Conservation (phyloP, 2,888 invertebrate species). For the Willowsia nigromaculata region DNA sequence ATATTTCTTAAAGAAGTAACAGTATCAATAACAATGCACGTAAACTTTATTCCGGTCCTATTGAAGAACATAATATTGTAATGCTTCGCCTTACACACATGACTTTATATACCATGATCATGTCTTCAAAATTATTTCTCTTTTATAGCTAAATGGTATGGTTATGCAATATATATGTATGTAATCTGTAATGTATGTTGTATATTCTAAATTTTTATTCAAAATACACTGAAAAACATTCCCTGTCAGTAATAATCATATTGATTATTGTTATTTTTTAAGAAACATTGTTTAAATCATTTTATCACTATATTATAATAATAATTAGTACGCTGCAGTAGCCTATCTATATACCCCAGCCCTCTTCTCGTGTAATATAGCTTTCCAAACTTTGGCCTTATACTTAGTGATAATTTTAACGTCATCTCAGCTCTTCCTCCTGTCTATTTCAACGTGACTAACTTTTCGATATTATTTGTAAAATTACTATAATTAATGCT, state of each 20-base stretch:
- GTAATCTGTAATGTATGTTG: too few species aligned
- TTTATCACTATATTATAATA: not conserved
- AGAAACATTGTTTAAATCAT: not conserved
- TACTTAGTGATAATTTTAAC: not conserved
- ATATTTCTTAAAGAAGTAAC: not conserved
- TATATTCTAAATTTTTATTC: not conserved
- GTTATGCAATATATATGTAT: too few species aligned
- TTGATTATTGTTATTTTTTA: not conserved
- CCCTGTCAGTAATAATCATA: not conserved
- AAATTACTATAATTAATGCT: not conserved
- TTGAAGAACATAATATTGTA: too few species aligned
- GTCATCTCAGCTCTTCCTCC: not conserved
- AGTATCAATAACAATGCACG: not conserved
- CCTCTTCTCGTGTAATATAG: not conserved
- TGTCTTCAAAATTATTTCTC: not conserved
- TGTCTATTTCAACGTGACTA: not conserved
- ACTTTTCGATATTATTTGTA: not conserved
- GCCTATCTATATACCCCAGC: not conserved
- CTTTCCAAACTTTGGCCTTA: not conserved
- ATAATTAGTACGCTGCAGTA: not conserved
- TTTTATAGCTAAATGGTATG: not conserved
- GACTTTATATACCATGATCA: not conserved
- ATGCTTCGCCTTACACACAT: not conserved
- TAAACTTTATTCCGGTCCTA: not conserved
- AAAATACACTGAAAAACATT: conserved; percentile 2